A percentile compares a stretch with the other conserved stretches of the same genome.
Evolutionary conservation across 1,140 invertebrate species (phyloP).

Genomic region (Dinothrombium tinctorium): DNA sequence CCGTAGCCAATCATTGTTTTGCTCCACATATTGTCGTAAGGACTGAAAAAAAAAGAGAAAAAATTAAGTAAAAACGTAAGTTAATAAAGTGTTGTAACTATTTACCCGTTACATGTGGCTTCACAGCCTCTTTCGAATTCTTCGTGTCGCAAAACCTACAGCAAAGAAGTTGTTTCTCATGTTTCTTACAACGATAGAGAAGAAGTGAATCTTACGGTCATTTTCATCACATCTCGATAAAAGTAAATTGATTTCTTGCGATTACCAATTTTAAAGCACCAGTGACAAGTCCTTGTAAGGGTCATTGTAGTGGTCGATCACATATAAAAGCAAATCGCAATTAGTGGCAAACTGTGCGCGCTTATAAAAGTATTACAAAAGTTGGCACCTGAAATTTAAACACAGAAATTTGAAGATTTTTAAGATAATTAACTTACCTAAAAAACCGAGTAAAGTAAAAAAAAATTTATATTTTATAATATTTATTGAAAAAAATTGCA

Average conservation of each 20-base stretch:
- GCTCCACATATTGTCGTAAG: conserved; percentile 90
- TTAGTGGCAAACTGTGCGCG: too few relatives aligned
- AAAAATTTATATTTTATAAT: too few relatives aligned
- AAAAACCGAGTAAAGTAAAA: too few relatives aligned
- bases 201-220: conserved; percentile 42
- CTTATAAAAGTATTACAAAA: too few relatives aligned
- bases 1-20: conserved; percentile 99
- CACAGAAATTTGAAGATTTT: too few relatives aligned
- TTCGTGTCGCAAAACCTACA: conserved; percentile 73
- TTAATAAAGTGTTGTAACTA: conserved; percentile 13
- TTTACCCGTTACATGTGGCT: conserved; percentile 63
- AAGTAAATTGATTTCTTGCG: conserved; percentile 57
- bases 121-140: conserved; percentile 89
- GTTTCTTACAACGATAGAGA: background rate
- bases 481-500: too few relatives aligned
- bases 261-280: conserved; percentile 81
- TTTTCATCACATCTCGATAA: conserved; percentile 65
- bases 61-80: background rate
- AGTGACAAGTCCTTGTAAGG: too few relatives aligned
- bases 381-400: too few relatives aligned
- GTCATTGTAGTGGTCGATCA: too few relatives aligned
- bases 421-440: too few relatives aligned
- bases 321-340: too few relatives aligned
- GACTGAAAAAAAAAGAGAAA: conserved; percentile 34
- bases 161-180: conserved; percentile 1